A percentile compares a stretch with the other conserved stretches of the same genome.
phyloP scores from a whole-genome alignment of 2,113 vertebrate genomes.

The Halcyon senegalensis region DNA sequence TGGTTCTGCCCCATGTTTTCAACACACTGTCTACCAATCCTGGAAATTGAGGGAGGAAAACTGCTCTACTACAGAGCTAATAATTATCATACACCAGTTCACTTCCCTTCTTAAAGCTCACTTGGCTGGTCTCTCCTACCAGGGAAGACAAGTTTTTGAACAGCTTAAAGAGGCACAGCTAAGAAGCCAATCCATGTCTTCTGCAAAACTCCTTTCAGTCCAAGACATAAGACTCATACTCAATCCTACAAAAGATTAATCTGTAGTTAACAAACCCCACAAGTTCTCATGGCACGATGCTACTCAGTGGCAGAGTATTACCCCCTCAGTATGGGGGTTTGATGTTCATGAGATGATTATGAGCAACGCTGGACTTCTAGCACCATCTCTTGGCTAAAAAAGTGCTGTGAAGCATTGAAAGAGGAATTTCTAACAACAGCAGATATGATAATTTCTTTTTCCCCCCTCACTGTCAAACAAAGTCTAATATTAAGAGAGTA shows the following conservation, averaged over 20 bases:
- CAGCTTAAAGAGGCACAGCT: background rate
- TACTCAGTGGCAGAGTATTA: accelerated
- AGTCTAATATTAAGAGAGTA: too few relatives aligned
- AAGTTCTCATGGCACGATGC: background rate
- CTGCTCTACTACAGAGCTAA: background rate
- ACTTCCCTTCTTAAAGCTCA: background rate
- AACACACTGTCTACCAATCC: background rate
- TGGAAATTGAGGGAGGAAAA: background rate
- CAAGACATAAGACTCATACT: background rate
- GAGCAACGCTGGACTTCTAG: background rate
- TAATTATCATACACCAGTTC: background rate
- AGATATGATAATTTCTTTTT: background rate
- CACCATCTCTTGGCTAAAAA: constrained; percentile 40
- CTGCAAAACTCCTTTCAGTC: background rate
- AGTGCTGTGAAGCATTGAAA: background rate
- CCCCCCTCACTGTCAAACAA: too few relatives aligned
- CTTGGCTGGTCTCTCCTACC: background rate
- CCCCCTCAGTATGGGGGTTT: background rate
- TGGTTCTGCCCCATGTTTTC: background rate
- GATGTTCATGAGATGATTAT: background rate
- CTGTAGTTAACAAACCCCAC: background rate
- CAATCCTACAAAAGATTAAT: background rate
- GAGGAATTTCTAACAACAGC: background rate
- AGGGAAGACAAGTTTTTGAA: background rate
- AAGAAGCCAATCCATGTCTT: background rate